phyloP scores from a whole-genome alignment of 1,140 invertebrate species.

The Sitophilus oryzae region DNA sequence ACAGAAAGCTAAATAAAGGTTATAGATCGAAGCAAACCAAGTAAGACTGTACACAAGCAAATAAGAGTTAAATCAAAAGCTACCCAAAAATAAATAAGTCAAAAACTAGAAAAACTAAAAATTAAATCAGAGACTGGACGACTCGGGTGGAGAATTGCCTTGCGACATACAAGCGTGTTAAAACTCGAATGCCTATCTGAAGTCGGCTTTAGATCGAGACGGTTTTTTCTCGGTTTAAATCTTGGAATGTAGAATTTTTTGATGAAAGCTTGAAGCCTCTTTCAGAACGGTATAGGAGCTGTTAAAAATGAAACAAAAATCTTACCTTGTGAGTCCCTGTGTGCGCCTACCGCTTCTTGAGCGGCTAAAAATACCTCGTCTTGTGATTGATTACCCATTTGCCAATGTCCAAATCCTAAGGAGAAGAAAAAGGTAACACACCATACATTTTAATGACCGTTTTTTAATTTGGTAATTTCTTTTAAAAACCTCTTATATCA shows the following conservation, averaged over 20 bases:
- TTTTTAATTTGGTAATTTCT: too few species aligned
- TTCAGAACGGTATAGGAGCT: conserved; percentile 29
- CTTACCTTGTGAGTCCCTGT: conserved; percentile 74
- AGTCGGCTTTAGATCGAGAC: conserved; percentile 10
- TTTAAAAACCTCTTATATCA: too few species aligned
- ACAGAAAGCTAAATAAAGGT: conserved; percentile 24
- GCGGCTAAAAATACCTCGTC: conserved; percentile 66
- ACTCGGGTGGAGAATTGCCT: conserved; percentile 38
- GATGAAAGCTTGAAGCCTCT: conserved; percentile 13
- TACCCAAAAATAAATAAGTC: conserved; percentile 34
- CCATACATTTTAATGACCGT: too few species aligned
- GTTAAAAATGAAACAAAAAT: conserved; percentile 44
- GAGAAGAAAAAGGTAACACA: too few species aligned
- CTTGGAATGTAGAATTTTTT: too few species aligned
- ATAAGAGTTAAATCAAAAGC: conserved; percentile 26
- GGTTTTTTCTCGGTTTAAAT: too few species aligned
- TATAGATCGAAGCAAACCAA: conserved; percentile 26
- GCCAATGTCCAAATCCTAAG: conserved; percentile 61
- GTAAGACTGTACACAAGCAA: conserved; percentile 23
- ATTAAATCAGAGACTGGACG: conserved; percentile 41
- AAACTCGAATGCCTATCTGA: conserved; percentile 27
- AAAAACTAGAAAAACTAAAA: conserved; percentile 30
- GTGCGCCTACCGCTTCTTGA: conserved; percentile 63
- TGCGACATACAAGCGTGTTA: conserved; percentile 33
- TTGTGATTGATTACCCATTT: conserved; percentile 61